Evolutionary conservation across 92 coral and sea anemone genomes (phyloP).

Genomic region (Chrysogorgia sp.): DNA sequence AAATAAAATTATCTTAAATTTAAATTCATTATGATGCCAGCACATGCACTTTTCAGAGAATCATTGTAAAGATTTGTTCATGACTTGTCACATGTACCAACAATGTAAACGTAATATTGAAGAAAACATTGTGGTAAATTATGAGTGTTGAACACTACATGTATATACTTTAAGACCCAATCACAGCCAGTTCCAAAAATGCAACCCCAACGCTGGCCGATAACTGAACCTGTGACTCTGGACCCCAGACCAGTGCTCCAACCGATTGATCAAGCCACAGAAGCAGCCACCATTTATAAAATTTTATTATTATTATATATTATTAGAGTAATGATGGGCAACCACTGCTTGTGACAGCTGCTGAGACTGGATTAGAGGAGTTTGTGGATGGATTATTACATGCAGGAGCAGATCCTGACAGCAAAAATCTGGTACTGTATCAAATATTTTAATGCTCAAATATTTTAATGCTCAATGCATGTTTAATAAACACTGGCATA

Average conservation of each 20-base stretch:
- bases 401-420: conserved; percentile 87
- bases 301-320: neutral
- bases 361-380: conserved; percentile 79
- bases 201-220: too few relatives aligned
- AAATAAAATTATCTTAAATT: conserved; percentile 8
- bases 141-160: too few relatives aligned
- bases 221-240: neutral
- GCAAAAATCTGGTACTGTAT: conserved; percentile 68
- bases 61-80: neutral
- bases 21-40: neutral
- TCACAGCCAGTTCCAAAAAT: too few relatives aligned
- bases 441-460: neutral
- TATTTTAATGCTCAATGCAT: neutral
- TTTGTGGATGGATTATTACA: conserved; percentile 68
- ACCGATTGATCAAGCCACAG: too few relatives aligned
- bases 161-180: too few relatives aligned
- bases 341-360: conserved; percentile 78
- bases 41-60: too few relatives aligned
- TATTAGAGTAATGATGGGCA: conserved; percentile 85
- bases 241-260: neutral
- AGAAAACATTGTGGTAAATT: too few relatives aligned
- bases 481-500: neutral
- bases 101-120: too few relatives aligned
- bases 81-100: too few relatives aligned
- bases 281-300: too few relatives aligned